phyloP scores from a whole-genome alignment of 2,113 vertebrate species.

The Pangasianodon hypophthalmus region DNA sequence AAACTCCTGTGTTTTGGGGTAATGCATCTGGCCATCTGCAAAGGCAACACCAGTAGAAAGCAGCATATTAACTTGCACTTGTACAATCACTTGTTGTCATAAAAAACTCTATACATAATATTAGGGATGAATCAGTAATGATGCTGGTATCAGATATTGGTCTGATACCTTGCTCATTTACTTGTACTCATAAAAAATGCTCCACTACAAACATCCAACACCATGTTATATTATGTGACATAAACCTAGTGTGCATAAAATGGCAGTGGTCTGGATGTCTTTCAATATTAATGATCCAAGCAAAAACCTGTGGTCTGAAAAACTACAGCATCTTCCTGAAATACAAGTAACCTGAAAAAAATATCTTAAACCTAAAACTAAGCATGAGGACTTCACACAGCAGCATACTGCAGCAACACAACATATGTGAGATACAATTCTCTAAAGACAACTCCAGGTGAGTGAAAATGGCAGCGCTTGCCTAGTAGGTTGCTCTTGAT shows the following conservation, averaged over 20 bases:
- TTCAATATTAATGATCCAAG: background rate
- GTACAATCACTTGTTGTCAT: background rate
- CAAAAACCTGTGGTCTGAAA: background rate
- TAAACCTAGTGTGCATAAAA: background rate
- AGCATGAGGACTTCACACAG: background rate
- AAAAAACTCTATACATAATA: background rate
- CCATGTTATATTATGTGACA: background rate
- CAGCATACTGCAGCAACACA: background rate
- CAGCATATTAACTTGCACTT: no score
- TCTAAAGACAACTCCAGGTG: background rate
- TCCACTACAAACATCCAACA: background rate
- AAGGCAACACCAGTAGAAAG: constrained; percentile 14
- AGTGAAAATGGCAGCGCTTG: background rate
- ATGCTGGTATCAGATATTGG: background rate
- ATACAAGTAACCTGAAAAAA: background rate
- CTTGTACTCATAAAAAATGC: background rate
- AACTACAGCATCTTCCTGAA: background rate
- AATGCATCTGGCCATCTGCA: constrained; percentile 86
- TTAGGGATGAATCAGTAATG: background rate
- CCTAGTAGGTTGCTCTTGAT: background rate
- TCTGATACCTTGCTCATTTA: background rate
- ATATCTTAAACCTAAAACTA: background rate
- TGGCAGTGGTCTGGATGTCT: background rate
- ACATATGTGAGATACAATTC: background rate
- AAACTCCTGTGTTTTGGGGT: constrained; percentile 80